phyloP scores from a whole-genome alignment of 2,888 invertebrate genomes.

The Drosophila ochracea region DNA sequence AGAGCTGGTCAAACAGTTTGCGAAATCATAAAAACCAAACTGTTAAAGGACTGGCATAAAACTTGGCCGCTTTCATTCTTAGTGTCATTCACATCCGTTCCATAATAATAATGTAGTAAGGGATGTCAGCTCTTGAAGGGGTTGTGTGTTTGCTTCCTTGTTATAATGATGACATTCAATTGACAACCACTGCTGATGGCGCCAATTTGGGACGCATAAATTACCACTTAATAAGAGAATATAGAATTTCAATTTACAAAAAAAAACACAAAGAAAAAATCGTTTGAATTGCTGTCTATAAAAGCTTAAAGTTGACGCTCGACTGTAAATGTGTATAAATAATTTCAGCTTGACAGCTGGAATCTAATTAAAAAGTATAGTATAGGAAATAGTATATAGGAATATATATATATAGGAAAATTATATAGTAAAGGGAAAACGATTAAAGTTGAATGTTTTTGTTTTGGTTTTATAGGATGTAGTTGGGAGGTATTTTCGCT shows the following conservation, averaged over 20 bases:
- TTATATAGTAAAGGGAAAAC: not conserved
- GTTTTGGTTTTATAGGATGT: not conserved
- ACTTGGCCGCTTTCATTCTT: conserved; percentile 16
- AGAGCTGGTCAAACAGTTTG: conserved; percentile 27
- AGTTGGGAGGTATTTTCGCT: not conserved
- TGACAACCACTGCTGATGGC: conserved; percentile 24
- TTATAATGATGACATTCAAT: conserved; percentile 26
- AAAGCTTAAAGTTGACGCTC: not conserved
- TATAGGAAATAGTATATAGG: too few species aligned
- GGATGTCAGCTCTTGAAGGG: conserved; percentile 45
- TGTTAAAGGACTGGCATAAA: conserved; percentile 24
- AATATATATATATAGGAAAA: too few species aligned
- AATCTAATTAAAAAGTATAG: not conserved
- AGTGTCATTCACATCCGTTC: conserved; percentile 26
- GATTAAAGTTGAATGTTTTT: not conserved
- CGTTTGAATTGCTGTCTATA: not conserved
- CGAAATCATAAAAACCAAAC: conserved; percentile 23
- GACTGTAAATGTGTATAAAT: not conserved
- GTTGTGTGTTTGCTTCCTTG: conserved; percentile 9
- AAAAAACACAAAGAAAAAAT: not conserved
- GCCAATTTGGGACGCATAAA: conserved; percentile 29
- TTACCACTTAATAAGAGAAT: conserved; percentile 23
- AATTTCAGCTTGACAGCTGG: not conserved
- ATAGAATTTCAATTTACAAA: not conserved
- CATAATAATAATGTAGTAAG: conserved; percentile 51